A percentile compares a stretch with the other conserved stretches of the same genome.
phyloP scores from a whole-genome alignment of 2,888 invertebrate species.

The Aelia acuminata region DNA sequence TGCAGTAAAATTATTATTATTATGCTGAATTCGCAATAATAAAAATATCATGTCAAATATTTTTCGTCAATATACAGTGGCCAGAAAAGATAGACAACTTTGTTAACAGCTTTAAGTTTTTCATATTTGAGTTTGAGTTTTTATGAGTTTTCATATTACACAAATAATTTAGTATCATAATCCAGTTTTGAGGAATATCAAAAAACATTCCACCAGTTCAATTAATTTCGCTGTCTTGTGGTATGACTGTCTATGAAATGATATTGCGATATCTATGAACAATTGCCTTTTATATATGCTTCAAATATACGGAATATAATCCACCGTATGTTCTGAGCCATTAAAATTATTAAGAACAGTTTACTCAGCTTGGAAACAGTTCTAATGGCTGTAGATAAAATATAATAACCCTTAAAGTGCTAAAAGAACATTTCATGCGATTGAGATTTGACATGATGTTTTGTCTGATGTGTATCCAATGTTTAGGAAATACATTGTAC shows the following conservation, averaged over 20 bases:
- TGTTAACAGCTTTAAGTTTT: background rate
- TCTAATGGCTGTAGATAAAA: background rate
- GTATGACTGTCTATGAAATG: too few relatives aligned
- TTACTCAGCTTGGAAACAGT: background rate
- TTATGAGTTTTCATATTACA: too few relatives aligned
- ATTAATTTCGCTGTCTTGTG: too few relatives aligned
- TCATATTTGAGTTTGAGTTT: background rate
- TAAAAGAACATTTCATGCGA: background rate
- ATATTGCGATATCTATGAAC: too few relatives aligned
- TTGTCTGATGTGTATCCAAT: background rate
- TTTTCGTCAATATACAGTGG: too few relatives aligned
- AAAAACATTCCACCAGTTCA: too few relatives aligned
- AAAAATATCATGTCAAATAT: slow-evolving; percentile 3
- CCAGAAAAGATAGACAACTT: background rate
- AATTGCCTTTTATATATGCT: too few relatives aligned
- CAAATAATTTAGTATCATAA: too few relatives aligned
- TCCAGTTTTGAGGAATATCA: too few relatives aligned
- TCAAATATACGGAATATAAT: too few relatives aligned
- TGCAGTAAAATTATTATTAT: background rate
- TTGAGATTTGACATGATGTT: background rate
- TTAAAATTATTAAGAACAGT: too few relatives aligned
- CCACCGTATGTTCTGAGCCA: too few relatives aligned
- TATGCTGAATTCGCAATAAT: background rate
- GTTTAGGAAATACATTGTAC: background rate
- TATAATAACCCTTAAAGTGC: background rate